These are phyloP conservation scores for Sarotherodon lohbergeri DNA, from an alignment of 2,113 vertebrate species.

Conservation along the genomic window DNA sequence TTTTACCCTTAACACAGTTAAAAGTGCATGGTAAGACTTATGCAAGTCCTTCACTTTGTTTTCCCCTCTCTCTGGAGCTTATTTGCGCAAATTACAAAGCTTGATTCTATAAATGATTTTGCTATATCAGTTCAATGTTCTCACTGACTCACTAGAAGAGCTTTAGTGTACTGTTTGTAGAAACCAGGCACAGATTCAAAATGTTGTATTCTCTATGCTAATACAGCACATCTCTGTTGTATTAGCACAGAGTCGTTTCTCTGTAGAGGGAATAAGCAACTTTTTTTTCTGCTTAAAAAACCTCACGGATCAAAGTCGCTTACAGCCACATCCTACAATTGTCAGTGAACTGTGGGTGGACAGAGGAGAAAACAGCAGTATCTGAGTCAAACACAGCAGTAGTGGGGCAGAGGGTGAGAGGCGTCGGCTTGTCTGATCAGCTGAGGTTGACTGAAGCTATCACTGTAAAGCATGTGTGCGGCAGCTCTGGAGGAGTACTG, in stretches of 20 bases:
- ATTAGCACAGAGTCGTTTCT: neutral
- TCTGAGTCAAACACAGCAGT: neutral
- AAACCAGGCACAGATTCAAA: neutral
- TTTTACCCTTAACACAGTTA: neutral
- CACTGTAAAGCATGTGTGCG: constrained; percentile 69
- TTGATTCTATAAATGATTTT: neutral
- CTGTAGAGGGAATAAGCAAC: neutral
- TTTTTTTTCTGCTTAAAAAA: neutral
- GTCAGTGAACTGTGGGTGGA: constrained; percentile 16
- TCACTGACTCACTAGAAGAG: neutral
- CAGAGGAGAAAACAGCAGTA: neutral
- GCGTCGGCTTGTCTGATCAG: neutral
- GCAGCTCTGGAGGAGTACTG: constrained; percentile 71
- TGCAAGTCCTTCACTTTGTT: neutral
- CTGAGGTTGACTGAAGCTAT: neutral
- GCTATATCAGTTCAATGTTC: neutral
- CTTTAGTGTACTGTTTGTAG: neutral
- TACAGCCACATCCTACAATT: constrained; percentile 36
- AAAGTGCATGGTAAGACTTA: neutral
- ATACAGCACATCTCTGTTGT: neutral
- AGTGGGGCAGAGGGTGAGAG: neutral
- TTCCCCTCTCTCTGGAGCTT: neutral
- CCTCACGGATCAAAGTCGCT: constrained; percentile 21
- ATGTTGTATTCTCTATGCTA: neutral
- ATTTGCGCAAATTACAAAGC: neutral